phyloP scores from a whole-genome alignment of 1,140 invertebrate genomes.

The Drosophila ananassae region DNA sequence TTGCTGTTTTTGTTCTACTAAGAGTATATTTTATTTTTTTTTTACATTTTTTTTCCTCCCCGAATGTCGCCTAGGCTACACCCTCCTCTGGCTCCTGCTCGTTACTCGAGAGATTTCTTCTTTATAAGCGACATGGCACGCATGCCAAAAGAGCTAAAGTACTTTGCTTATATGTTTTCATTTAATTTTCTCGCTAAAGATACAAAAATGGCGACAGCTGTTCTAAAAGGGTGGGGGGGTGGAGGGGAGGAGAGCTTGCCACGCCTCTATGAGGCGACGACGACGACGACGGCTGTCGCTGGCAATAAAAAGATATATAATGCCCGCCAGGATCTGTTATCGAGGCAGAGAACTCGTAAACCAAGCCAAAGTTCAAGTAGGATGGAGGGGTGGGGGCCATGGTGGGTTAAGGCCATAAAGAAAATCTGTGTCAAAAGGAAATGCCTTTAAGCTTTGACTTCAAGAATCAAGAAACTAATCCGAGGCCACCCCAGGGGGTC shows the following conservation, averaged over 20 bases:
- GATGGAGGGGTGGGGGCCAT: background rate
- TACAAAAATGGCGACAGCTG: slow-evolving; percentile 76
- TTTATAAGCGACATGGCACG: slow-evolving; percentile 57
- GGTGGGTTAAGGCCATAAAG: slow-evolving; percentile 54
- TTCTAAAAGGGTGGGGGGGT: slow-evolving; percentile 22
- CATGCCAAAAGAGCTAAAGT: slow-evolving; percentile 63
- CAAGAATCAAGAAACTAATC: slow-evolving; percentile 33
- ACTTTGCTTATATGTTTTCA: slow-evolving; percentile 74
- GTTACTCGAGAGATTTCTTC: slow-evolving; percentile 69
- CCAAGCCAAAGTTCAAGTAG: slow-evolving; percentile 47
- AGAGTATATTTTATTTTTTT: slow-evolving; percentile 6
- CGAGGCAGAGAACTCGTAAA: slow-evolving; percentile 62
- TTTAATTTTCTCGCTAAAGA: slow-evolving; percentile 76
- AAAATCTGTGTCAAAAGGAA: slow-evolving; percentile 63
- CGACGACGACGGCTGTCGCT: slow-evolving; percentile 23
- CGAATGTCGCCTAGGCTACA: slow-evolving; percentile 52
- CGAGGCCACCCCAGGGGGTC: background rate
- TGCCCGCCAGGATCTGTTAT: slow-evolving; percentile 66
- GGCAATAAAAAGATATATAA: slow-evolving; percentile 77
- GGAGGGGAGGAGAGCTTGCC: background rate
- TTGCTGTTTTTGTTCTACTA: slow-evolving; percentile 1
- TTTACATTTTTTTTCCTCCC: slow-evolving; percentile 23
- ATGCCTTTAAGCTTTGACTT: slow-evolving; percentile 57
- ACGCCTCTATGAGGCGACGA: slow-evolving; percentile 29
- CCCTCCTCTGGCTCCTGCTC: slow-evolving; percentile 30